Base-by-base conservation (phyloP, 2,113 vertebrate genomes). In the Aleadryas rufinucha region DNA sequence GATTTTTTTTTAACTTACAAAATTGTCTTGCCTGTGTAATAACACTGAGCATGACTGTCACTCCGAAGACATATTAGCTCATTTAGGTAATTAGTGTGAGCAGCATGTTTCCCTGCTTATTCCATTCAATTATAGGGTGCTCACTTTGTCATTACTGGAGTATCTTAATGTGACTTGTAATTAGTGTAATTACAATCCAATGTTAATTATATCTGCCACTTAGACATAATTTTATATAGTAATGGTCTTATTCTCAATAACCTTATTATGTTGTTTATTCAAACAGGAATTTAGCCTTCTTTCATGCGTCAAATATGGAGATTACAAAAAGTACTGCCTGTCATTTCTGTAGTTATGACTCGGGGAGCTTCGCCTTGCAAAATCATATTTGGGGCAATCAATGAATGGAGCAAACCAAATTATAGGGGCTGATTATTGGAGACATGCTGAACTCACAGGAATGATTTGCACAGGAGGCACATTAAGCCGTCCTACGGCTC, bases 181-280 rank as follows among this genome's bases (percentile, higher is more conserved):
- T 98, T 98, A 98, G 98, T 98, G 97, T 98, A 99, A 99, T 99
- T 98, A 99, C 98, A 98, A 99, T 98, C 98, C 98, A 98, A 98
- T 98, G 98, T 98, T 98, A 98, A 99, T 98, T 98, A 98, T 98
- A 97, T 98, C 98, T 98, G 98, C 98, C 98, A 98, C 98, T 99
- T 99, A 98, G 94, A 97, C 98, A 98, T 98, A 97, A 97, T 98
- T 98, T 98, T 98, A 99, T 98, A 98, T 98, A 98, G 98, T 96
- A 98, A 98, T 98, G 98, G 98, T 96, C 97, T 97, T 98, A 97
- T 98, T 98, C 98, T 98, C 97, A 87, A 97, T 98, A 98, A 98
- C 97, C 98, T 98, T 98, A 99, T 99, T 98, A 98, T 98, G 98
- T 98, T 97, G 97, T 95, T 97, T 97, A 95, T 97, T 97, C 97